Conservation (phyloP, 2,113 vertebrate genomes). For the Notarius lentiginosus region DNA sequence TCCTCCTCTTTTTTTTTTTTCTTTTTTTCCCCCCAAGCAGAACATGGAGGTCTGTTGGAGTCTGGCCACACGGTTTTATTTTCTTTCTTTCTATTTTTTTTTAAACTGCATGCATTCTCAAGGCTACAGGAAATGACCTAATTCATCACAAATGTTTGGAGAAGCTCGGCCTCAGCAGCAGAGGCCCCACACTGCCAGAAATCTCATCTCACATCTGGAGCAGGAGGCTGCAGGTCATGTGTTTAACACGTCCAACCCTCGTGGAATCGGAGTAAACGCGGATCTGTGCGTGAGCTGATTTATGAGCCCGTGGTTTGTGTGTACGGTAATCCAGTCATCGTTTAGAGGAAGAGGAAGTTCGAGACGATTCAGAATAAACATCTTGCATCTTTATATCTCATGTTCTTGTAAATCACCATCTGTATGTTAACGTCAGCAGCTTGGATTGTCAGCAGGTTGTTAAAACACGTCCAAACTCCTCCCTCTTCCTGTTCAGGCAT, state of each 20-base stretch:
- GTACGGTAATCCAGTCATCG: not conserved
- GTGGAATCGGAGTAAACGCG: not conserved
- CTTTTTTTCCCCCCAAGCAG: not conserved
- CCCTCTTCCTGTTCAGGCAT: not conserved
- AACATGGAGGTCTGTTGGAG: slow-evolving; percentile 37
- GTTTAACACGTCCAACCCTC: slow-evolving; percentile 22
- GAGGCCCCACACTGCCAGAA: slow-evolving; percentile 37
- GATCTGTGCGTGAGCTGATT: not conserved
- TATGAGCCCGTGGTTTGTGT: not conserved
- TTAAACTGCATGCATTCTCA: slow-evolving; percentile 31
- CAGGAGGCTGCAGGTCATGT: slow-evolving; percentile 10
- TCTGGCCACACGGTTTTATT: slow-evolving; percentile 7
- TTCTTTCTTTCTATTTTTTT: not conserved
- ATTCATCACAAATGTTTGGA: slow-evolving; percentile 54
- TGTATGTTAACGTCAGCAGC: not conserved
- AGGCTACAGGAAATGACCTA: slow-evolving; percentile 53
- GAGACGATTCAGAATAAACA: not conserved
- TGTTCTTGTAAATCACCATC: not conserved
- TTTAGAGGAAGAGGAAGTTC: not conserved
- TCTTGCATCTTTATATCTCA: not conserved
- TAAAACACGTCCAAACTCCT: not conserved
- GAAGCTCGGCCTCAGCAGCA: slow-evolving; percentile 15
- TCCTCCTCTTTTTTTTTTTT: not conserved
- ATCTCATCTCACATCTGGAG: slow-evolving; percentile 7
- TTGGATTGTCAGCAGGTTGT: not conserved